These are phyloP conservation scores for Nerophis ophidion DNA, from an alignment of 2,113 vertebrate genomes.

Conservation along the genomic window DNA sequence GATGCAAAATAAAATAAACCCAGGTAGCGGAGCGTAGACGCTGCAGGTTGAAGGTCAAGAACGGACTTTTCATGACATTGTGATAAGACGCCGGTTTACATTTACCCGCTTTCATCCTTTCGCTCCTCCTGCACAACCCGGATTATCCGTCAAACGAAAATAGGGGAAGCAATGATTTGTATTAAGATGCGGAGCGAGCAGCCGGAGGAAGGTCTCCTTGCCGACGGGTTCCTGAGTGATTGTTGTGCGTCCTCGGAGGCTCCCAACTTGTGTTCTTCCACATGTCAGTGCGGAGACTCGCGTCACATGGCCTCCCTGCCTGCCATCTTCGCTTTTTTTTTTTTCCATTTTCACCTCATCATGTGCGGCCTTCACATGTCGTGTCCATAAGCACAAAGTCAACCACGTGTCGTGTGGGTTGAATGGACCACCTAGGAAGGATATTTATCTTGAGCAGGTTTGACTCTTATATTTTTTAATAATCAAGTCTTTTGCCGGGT, in stretches of 20 bases:
- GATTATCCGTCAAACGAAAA: conserved; percentile 24
- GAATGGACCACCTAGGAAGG: too few species aligned
- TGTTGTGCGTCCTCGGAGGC: conserved; percentile 29
- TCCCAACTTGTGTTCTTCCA: conserved; percentile 35
- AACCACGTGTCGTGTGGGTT: neutral
- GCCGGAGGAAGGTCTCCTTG: conserved; percentile 47
- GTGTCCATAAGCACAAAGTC: neutral
- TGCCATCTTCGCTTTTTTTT: conserved; percentile 11
- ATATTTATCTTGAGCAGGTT: too few species aligned
- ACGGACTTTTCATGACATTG: conserved; percentile 39
- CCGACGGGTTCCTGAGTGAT: conserved; percentile 38
- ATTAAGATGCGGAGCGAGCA: conserved; percentile 53
- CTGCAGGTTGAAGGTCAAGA: conserved; percentile 33
- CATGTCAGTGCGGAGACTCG: conserved; percentile 41
- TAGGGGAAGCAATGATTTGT: conserved; percentile 32
- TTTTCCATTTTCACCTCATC: conserved; percentile 9
- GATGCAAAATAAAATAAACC: conserved; percentile 23
- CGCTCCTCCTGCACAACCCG: conserved; percentile 7
- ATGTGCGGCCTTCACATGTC: neutral
- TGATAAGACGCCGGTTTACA: conserved; percentile 30
- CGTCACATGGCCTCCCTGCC: conserved; percentile 20
- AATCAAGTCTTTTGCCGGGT: too few species aligned
- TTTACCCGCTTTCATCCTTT: conserved; percentile 19
- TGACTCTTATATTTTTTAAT: too few species aligned
- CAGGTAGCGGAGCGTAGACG: conserved; percentile 18